Percentiles rank a stretch among this genome's conserved stretches.
Conservation (phyloP, 2,888 invertebrate species). For the Limnephilus auricula region DNA sequence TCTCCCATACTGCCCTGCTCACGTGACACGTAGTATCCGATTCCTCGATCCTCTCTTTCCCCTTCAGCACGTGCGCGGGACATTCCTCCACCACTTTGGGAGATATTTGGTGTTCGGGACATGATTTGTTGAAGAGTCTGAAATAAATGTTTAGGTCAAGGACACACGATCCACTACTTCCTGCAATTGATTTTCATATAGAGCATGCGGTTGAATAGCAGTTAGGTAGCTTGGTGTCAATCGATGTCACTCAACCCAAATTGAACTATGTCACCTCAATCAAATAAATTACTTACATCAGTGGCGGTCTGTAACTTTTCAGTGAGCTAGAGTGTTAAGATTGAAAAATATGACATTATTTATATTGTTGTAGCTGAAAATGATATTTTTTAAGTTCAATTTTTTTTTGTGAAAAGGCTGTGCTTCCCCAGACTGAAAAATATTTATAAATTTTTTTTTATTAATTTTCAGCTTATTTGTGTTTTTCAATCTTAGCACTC, state of each 20-base stretch:
- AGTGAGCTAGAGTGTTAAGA: too few relatives aligned
- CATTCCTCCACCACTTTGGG: slow-evolving; percentile 17
- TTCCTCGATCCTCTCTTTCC: neutral
- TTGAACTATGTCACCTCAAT: neutral
- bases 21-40: slow-evolving; percentile 39
- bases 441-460: too few relatives aligned
- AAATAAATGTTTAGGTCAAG: neutral
- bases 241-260: neutral
- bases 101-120: slow-evolving; percentile 4
- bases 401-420: too few relatives aligned
- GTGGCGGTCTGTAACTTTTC: too few relatives aligned
- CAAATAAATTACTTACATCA: neutral
- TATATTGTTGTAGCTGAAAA: too few relatives aligned
- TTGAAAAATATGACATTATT: too few relatives aligned
- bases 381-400: too few relatives aligned
- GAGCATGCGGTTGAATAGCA: neutral
- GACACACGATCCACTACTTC: neutral
- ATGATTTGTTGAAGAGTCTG: slow-evolving; percentile 32
- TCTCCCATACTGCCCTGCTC: slow-evolving; percentile 64
- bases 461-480: too few relatives aligned
- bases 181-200: neutral
- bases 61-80: neutral
- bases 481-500: too few relatives aligned
- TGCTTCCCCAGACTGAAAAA: too few relatives aligned
- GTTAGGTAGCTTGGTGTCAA: slow-evolving; percentile 2